These are phyloP conservation scores for Eurytoma adleriae DNA, from an alignment of 2,888 invertebrate species.

Conservation along the genomic window DNA sequence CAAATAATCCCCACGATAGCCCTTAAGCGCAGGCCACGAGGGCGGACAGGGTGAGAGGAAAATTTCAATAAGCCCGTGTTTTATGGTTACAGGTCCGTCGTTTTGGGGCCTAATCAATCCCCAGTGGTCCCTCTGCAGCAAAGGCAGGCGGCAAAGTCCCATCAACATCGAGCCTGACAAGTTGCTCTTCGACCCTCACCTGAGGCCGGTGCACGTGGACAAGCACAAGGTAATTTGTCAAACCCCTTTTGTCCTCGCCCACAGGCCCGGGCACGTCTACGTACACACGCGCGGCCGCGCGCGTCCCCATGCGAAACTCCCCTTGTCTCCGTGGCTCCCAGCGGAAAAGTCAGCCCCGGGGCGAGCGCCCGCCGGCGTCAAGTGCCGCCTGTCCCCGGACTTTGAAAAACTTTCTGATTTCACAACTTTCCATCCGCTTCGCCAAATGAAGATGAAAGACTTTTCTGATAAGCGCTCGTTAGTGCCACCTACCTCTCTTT, in stretches of 20 bases:
- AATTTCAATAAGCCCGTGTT: constrained; percentile 40
- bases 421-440: constrained; percentile 55
- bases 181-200: constrained; percentile 95
- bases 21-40: not conserved
- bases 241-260: constrained; percentile 34
- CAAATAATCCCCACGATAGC: not conserved
- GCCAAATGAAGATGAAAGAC: constrained; percentile 65
- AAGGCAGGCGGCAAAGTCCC: constrained; percentile 96
- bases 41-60: not conserved
- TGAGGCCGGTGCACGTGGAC: constrained; percentile 93
- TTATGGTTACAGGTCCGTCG: constrained; percentile 87
- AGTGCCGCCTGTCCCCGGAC: not conserved
- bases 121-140: constrained; percentile 98
- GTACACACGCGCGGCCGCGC: not conserved
- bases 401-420: constrained; percentile 56
- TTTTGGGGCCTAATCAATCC: constrained; percentile 99
- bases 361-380: not conserved
- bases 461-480: constrained; percentile 60
- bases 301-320: constrained; percentile 7
- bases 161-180: constrained; percentile 97
- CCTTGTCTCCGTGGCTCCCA: not conserved
- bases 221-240: constrained; percentile 89
- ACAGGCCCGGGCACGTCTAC: constrained; percentile 4
- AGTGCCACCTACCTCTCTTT: constrained; percentile 29
- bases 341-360: constrained; percentile 19